Evolutionary conservation across 2,113 vertebrate genomes (phyloP).

Genomic region (Actenoides lindsayi): DNA sequence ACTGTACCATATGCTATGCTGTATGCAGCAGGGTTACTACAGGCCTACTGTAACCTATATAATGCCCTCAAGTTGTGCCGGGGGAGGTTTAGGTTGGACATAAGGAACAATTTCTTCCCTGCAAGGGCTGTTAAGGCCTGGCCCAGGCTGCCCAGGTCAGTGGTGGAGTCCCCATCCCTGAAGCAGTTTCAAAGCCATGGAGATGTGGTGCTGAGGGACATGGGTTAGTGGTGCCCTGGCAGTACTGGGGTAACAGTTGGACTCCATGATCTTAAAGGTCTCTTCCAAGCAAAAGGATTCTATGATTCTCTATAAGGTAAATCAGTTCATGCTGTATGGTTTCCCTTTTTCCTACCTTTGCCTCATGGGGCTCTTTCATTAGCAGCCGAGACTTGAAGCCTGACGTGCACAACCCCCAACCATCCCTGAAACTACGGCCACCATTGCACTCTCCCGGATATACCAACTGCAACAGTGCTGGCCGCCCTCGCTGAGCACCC

Average conservation of each 20-base stretch:
- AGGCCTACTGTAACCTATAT: background rate
- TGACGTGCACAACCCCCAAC: accelerated
- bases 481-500: background rate
- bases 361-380: accelerated
- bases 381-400: background rate
- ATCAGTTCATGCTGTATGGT: accelerated
- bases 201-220: background rate
- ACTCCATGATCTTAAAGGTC: background rate
- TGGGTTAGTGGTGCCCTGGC: background rate
- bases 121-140: background rate
- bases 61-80: background rate
- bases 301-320: accelerated
- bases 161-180: background rate
- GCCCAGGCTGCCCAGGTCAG: background rate
- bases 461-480: accelerated
- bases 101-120: background rate
- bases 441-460: accelerated
- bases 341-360: background rate
- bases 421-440: accelerated
- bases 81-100: background rate
- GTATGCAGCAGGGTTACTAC: accelerated
- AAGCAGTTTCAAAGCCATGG: background rate
- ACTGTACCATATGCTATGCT: accelerated
- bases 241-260: background rate
- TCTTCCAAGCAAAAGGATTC: background rate